Conservation (phyloP, 2,113 vertebrate species). For the Aplodontia rufa region DNA sequence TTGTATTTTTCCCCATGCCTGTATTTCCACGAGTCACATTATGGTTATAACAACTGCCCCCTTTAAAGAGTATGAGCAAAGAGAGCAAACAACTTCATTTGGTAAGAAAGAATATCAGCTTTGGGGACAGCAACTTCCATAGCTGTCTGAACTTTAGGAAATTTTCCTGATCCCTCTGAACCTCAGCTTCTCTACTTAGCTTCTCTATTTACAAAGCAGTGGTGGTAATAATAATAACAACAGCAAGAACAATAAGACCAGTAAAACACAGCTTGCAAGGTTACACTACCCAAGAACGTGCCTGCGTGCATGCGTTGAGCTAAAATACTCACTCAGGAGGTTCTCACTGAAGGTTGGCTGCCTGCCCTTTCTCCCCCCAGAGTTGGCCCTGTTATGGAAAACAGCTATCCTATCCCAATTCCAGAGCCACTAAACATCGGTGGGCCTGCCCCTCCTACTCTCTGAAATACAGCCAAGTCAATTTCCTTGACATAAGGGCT, state of each 20-base stretch:
- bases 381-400: conserved; percentile 9
- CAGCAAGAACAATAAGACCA: too few species aligned
- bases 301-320: background rate
- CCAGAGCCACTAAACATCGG: background rate
- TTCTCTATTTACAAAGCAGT: background rate
- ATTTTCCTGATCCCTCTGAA: background rate
- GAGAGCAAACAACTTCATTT: background rate
- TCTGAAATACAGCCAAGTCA: conserved; percentile 19
- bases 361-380: background rate
- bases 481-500: conserved; percentile 56
- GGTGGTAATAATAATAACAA: background rate
- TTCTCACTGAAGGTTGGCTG: background rate
- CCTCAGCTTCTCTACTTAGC: background rate
- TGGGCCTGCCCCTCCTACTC: background rate
- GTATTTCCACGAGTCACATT: background rate
- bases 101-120: background rate
- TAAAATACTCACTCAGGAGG: background rate
- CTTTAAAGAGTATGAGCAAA: background rate
- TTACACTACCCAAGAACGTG: background rate
- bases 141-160: background rate
- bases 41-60: background rate
- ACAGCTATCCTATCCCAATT: conserved; percentile 5
- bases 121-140: background rate
- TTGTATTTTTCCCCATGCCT: background rate
- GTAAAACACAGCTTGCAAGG: background rate